Conservation (phyloP, 2,888 invertebrate genomes). For the Drosophila diplacantha region DNA sequence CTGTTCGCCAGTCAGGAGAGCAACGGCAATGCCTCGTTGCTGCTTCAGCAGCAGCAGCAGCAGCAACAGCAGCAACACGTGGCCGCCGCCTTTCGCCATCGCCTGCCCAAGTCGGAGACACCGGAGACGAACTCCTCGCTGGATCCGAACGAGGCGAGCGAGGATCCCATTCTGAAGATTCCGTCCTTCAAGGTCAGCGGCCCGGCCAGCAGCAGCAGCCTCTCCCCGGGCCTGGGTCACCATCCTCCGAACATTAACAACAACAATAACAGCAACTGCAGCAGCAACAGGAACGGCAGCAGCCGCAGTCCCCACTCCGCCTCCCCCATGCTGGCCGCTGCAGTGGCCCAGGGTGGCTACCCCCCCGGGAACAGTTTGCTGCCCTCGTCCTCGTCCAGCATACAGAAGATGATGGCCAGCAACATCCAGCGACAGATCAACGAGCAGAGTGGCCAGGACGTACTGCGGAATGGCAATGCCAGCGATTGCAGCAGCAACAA, state of each 20-base stretch:
- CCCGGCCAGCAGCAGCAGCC: constrained; percentile 61
- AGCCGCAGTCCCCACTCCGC: constrained; percentile 76
- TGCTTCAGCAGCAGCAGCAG: constrained; percentile 65
- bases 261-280: constrained; percentile 74
- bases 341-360: constrained; percentile 65
- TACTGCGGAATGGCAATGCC: constrained; percentile 76
- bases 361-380: constrained; percentile 73
- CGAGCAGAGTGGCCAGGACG: constrained; percentile 76
- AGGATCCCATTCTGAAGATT: constrained; percentile 91
- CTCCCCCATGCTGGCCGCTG: constrained; percentile 71
- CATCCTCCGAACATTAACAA: constrained; percentile 59
- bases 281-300: constrained; percentile 78
- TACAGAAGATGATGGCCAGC: constrained; percentile 94
- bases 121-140: constrained; percentile 78
- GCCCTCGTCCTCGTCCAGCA: constrained; percentile 81
- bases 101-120: constrained; percentile 78
- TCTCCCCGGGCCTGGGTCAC: constrained; percentile 64
- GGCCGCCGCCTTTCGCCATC: constrained; percentile 65
- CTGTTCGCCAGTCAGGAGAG: constrained; percentile 50
- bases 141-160: constrained; percentile 77
- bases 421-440: constrained; percentile 89
- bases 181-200: constrained; percentile 90
- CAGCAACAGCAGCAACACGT: constrained; percentile 72
- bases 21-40: constrained; percentile 52
- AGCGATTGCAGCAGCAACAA: constrained; percentile 59